Evolutionary conservation across 2,113 vertebrate genomes (phyloP).

Genomic region (Lampris incognitus): DNA sequence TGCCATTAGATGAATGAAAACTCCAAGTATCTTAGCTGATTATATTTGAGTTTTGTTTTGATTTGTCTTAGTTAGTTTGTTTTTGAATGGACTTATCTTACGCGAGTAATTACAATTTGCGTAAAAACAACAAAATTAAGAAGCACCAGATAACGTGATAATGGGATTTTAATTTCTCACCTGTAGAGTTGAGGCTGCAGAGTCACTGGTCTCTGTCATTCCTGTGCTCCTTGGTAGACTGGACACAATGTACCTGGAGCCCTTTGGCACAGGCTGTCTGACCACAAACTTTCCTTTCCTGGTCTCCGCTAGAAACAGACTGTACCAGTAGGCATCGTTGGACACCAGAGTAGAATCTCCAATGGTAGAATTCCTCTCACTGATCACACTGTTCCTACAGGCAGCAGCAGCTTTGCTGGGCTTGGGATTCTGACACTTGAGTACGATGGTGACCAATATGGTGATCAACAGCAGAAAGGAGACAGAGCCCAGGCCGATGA

Average conservation of each 20-base stretch:
- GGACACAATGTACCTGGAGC: constrained; percentile 37
- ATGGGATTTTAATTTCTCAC: no score
- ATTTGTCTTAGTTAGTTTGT: no score
- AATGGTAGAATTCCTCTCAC: constrained; percentile 38
- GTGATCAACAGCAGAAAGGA: constrained; percentile 75
- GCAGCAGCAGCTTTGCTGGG: constrained; percentile 28
- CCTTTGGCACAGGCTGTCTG: constrained; percentile 44
- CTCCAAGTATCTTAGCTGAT: no score
- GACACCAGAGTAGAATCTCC: constrained; percentile 45
- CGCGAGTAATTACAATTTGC: no score
- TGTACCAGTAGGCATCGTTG: constrained; percentile 40
- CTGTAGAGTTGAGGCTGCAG: constrained; percentile 47
- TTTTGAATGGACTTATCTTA: no score
- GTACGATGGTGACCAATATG: constrained; percentile 63
- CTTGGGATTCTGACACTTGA: constrained; percentile 55
- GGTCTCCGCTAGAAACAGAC: constrained; percentile 30
- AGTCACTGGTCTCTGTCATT: constrained; percentile 43
- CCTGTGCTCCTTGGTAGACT: constrained; percentile 47
- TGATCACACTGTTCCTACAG: constrained; percentile 43
- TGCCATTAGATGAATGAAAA: no score
- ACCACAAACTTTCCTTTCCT: constrained; percentile 45
- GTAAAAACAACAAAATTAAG: no score
- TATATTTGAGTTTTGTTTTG: no score
- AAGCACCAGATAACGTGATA: no score
- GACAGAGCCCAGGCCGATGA: constrained; percentile 75